These are phyloP conservation scores for Lasioglossum morio DNA, from an alignment of 2,888 invertebrate genomes.

Conservation along the genomic window DNA sequence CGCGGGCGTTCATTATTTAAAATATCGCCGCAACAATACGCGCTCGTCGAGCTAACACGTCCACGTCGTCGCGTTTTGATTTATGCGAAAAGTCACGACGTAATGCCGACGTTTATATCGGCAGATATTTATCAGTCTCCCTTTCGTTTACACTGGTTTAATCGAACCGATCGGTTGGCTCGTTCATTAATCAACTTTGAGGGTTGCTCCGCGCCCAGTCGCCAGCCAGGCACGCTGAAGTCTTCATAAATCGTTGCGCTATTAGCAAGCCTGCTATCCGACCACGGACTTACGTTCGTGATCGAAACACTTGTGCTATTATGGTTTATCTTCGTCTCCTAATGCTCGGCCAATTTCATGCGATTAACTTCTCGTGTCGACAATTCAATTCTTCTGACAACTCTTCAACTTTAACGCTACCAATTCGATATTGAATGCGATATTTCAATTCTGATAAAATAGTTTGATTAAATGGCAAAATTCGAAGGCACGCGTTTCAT, in stretches of 20 bases:
- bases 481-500: neutral
- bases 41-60: slow-evolving; percentile 56
- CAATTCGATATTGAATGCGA: neutral
- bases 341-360: neutral
- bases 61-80: slow-evolving; percentile 66
- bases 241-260: slow-evolving; percentile 58
- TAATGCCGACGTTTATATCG: slow-evolving; percentile 74
- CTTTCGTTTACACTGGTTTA: slow-evolving; percentile 76
- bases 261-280: slow-evolving; percentile 40
- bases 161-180: slow-evolving; percentile 71
- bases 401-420: neutral
- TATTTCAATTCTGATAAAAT: neutral
- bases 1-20: slow-evolving; percentile 17
- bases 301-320: slow-evolving; percentile 34
- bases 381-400: neutral
- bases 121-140: slow-evolving; percentile 75
- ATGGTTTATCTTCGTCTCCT: slow-evolving; percentile 12
- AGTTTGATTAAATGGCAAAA: no score
- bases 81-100: slow-evolving; percentile 69
- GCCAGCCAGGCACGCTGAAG: slow-evolving; percentile 58
- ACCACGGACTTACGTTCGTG: slow-evolving; percentile 22
- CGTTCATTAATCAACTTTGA: slow-evolving; percentile 76
- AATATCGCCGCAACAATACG: slow-evolving; percentile 33
- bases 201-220: slow-evolving; percentile 61
- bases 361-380: neutral